phyloP scores from a whole-genome alignment of 2,888 invertebrate genomes.

The Diadromus collaris region DNA sequence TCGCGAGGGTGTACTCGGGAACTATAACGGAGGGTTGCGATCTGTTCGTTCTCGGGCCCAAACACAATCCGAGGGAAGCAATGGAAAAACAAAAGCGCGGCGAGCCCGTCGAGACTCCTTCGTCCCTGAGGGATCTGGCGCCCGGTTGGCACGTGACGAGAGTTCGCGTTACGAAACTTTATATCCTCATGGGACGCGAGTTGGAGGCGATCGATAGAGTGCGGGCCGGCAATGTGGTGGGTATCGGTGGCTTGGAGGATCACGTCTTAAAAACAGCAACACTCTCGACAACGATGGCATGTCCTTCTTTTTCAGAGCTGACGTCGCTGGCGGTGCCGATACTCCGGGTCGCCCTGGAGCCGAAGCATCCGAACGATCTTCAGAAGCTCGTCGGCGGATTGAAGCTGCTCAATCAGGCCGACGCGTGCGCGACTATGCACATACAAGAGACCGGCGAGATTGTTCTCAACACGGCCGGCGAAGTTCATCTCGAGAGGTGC shows the following conservation, averaged over 20 bases:
- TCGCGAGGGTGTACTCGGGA: constrained; percentile 97
- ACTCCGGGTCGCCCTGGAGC: constrained; percentile 95
- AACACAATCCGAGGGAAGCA: constrained; percentile 89
- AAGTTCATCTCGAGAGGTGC: constrained; percentile 98
- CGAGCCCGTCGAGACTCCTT: constrained; percentile 80
- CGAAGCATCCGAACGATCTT: constrained; percentile 90
- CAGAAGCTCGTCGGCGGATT: constrained; percentile 88
- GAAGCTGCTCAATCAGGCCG: constrained; percentile 94
- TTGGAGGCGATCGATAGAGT: constrained; percentile 89
- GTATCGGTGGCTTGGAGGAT: constrained; percentile 93
- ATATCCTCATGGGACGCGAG: constrained; percentile 96
- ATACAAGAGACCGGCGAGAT: constrained; percentile 97
- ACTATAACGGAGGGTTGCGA: constrained; percentile 88
- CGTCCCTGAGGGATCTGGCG: constrained; percentile 83
- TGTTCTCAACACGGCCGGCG: constrained; percentile 96
- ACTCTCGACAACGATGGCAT: constrained; percentile 89
- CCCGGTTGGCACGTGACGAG: constrained; percentile 86
- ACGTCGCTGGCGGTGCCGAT: constrained; percentile 92
- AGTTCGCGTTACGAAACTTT: constrained; percentile 87
- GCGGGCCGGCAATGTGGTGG: constrained; percentile 95
- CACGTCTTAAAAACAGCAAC: constrained; percentile 95
- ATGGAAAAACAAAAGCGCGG: constrained; percentile 79
- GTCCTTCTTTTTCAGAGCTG: constrained; percentile 94
- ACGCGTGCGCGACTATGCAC: constrained; percentile 94
- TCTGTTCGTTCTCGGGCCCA: constrained; percentile 92